Base-by-base conservation (phyloP, 1,140 invertebrate species). In the Monomorium pharaonis region DNA sequence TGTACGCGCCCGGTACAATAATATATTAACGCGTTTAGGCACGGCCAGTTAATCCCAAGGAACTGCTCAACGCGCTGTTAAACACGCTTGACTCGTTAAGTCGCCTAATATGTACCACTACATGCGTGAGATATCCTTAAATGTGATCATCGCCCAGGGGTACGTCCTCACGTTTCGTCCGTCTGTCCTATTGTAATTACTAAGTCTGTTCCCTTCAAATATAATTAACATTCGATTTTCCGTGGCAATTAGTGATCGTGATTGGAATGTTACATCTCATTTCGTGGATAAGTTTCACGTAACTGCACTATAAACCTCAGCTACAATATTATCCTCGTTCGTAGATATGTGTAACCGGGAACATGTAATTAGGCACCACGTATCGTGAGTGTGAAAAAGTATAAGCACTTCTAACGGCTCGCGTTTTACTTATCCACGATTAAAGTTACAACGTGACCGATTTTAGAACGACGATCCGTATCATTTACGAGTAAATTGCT, bases 21-120 rank as follows among this genome's bases (percentile, higher is more conserved):
- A 93, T 92, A 91, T 92, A 92, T 93, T 92, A 93, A 89, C 92
- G 88, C 88, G 90, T 91, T 93, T 93, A 93, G 86, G 91, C 92
- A 89, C 90, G 90, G 88, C 88, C 89, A 91, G 91, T 92, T 92
- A 87, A 90, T 92, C 92, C 87, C 86, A 58, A 86, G 91, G 88
- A 92, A 92, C 91, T 92, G 81, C 87, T 92, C 88, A 89, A 93
- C 91, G 92, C 91, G 86, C 92, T 91, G 92, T 92, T 91, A 91
- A 93, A 84, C 89, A 89, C 92, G 89, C 87, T 91, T 91, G 89
- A 91, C 90, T 89, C 90, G 89, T 91, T 89, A 88, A 88, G 83
- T 86, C 72, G 62, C 84, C 89, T 88, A 90, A 90, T 90, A 90
- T 86, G 65, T 51, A 83, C 24, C 83, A 51, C 37, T 51, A n/a